Base-by-base conservation (phyloP, 2,113 vertebrate species). In the Thryonomys swinderianus region DNA sequence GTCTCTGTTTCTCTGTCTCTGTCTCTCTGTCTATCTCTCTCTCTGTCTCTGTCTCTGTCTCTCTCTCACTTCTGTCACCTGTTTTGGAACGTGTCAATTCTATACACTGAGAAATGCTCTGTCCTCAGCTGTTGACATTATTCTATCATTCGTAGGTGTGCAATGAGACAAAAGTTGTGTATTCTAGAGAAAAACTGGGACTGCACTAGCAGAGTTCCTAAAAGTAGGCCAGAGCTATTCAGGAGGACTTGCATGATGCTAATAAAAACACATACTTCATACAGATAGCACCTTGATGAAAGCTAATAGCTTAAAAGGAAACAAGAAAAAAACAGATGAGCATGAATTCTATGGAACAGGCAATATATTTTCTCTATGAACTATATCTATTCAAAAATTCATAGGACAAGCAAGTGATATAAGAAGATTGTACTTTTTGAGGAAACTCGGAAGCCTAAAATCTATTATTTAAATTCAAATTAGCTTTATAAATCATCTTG, bases 361-460 rank as follows among this genome's bases (percentile, higher is more conserved):
- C 37, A 67, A 74, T 69, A 2, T 27, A 37, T 55, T 87, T 87
- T 16, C 34, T 62, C 13, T 5, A 30, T 37, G 73, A 69, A 21
- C 8, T 34, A 42, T 71, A 45, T 59, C 61, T 78, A 78, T 88
- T 62, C 27, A 73, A 16, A 67, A 88, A 73, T 79, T 66, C 2
- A 57, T 42, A 76, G 9, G 34, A 53, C 16, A 97, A 45, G 30
- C 3, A 66, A 61, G 27, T 27, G 0, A n/a, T 9, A n/a, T 40
- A 85, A 3, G 74, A 40, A 45, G 37, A 62, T 30, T 64, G 8
- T 3, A 14, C 23, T 69, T 82, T 45, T 66, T 2, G 18, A 76
- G 6, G 12, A 9, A 94, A 73, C 61, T 64, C 23, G 84, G 89
- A 55, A 88, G 6, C 25, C 25, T 80, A 48, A 91, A 67, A 90